Base-by-base conservation (phyloP, 1,140 invertebrate genomes). In the Maniola jurtina region DNA sequence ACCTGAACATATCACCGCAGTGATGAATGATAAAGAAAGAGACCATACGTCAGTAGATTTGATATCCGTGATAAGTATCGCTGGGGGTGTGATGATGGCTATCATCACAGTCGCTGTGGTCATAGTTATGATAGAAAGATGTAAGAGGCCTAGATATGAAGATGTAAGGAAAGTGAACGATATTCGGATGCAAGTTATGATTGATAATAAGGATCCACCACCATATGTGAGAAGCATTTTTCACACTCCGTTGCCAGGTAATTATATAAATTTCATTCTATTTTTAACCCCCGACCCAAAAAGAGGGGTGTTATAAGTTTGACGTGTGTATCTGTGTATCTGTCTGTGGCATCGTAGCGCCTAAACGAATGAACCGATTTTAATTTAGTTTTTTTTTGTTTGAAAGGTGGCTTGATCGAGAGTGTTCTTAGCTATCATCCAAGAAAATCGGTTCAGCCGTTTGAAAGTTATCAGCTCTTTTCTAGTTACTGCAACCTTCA, bases 201-300 rank as follows among this genome's bases (percentile, higher is more conserved):
- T 88, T 38, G 85, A 88, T 58, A 86, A 84, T 62, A 84, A 88
- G 71, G 87, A 89, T 8, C 86, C 90, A 4, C 87, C 90, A 7
- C 85, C 86, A 4, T 92, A 91, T 64, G 80, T 89, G 6, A 84
- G 91, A 61, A 93, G 91, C 70, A 92, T 92, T 52, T 92, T 92
- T 66, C 92, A 93, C 72, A 91, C 89, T 61, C 92, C 92, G 2
- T 73, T 92, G 61, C 92, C 92, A 85, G 92, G 92, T 92, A 86
- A 34, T 11, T 16, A 0, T 3, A 11, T 10, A 14, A 2, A 13
- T 55, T 11, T 25, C 4, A 52, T 9, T 1, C 13, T 25, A 1
- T 52, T 14, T 52, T 52, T n/a, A n/a, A n/a, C n/a, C n/a, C n/a
- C n/a, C n/a, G n/a, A n/a, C n/a, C n/a, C n/a, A n/a, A n/a, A n/a